Conservation (phyloP, 2,888 invertebrate genomes). For the Argyresthia goedartella region DNA sequence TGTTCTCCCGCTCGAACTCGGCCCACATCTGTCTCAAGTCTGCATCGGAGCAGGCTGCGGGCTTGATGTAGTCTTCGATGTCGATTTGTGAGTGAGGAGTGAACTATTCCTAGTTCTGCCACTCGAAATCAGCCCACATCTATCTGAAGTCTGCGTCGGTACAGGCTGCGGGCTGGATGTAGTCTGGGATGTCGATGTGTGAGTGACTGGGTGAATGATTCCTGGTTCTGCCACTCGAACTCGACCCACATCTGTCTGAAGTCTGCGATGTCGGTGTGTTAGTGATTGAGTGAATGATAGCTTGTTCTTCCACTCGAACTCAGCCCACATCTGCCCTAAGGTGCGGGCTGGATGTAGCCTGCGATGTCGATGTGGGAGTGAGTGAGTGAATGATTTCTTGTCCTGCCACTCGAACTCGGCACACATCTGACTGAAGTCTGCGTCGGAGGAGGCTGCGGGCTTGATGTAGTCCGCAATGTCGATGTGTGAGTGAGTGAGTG, state of each 20-base stretch:
- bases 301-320: slow-evolving; percentile 99
- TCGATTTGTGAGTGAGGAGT: background rate
- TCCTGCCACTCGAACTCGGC: slow-evolving; percentile 99
- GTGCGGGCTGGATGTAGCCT: slow-evolving; percentile 98
- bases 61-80: slow-evolving; percentile 31
- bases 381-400: slow-evolving; percentile 72
- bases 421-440: slow-evolving; percentile 99
- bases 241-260: slow-evolving; percentile 99
- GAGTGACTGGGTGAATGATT: slow-evolving; percentile 9
- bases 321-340: slow-evolving; percentile 99
- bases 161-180: slow-evolving; percentile 95
- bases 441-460: slow-evolving; percentile 93
- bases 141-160: slow-evolving; percentile 96
- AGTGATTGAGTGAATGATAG: slow-evolving; percentile 32
- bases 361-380: slow-evolving; percentile 94
- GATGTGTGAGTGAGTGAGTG: slow-evolving; percentile 69
- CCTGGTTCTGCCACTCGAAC: slow-evolving; percentile 99
- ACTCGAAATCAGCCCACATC: slow-evolving; percentile 99
- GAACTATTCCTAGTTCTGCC: slow-evolving; percentile 95
- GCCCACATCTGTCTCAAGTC: slow-evolving; percentile 99
- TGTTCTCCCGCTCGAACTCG: slow-evolving; percentile 99
- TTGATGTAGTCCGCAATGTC: slow-evolving; percentile 99
- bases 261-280: slow-evolving; percentile 90
- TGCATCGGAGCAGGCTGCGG: slow-evolving; percentile 92
- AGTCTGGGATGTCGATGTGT: slow-evolving; percentile 99